Conservation (phyloP, 2,113 vertebrate genomes). For the Serilophus lunatus region DNA sequence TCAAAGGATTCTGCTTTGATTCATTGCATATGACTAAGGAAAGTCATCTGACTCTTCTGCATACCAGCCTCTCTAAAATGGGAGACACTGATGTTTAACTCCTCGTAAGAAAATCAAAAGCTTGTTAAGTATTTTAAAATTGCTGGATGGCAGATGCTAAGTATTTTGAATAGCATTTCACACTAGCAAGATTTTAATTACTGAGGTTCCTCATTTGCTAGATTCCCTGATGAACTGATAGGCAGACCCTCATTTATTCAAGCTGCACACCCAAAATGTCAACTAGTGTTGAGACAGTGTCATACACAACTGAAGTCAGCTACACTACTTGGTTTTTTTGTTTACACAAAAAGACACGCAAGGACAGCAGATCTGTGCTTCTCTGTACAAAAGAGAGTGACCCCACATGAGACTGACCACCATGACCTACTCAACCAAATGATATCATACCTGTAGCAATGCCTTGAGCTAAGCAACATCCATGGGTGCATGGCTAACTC, state of each 20-base stretch:
- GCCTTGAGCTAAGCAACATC: background rate
- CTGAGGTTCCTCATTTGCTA: background rate
- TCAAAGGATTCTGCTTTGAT: background rate
- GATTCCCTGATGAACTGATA: constrained; percentile 27
- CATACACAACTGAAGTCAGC: background rate
- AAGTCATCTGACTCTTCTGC: background rate
- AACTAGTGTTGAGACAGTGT: background rate
- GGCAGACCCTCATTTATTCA: background rate
- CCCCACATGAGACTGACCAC: background rate
- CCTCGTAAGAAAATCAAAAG: background rate
- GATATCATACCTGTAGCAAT: background rate
- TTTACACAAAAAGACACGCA: background rate
- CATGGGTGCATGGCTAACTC: rapidly evolving
- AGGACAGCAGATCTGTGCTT: background rate
- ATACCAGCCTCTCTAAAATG: background rate
- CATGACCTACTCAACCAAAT: background rate
- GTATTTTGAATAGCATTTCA: constrained; percentile 27
- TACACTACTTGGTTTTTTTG: background rate
- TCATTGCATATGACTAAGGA: background rate
- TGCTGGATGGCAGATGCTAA: background rate
- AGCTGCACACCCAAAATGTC: background rate
- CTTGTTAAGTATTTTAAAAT: background rate
- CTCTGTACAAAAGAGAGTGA: background rate
- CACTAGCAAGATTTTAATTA: constrained; percentile 50
- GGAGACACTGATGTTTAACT: background rate